Base-by-base conservation (phyloP, 2,113 vertebrate species). In the Plestiodon gilberti region DNA sequence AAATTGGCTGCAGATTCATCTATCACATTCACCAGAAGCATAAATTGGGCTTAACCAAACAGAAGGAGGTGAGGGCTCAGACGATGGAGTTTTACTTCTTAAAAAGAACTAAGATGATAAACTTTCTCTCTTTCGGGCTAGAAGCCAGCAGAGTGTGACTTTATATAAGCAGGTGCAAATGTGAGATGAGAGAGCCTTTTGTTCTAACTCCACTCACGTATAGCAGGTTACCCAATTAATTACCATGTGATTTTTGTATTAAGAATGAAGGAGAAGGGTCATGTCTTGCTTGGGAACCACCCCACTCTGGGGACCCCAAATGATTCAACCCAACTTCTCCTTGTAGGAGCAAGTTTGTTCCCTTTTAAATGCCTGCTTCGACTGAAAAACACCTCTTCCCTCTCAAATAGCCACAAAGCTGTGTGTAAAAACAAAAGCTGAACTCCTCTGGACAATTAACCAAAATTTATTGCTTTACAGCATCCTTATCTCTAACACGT, bases 1-100 rank as follows among this genome's bases (percentile, higher is more conserved):
- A 89, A 87, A 84, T 62, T 22, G 2, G 67, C 10, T 52, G 35
- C 55, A 83, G 85, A 82, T 89, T 79, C 48, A 35, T 73, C 14
- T 64, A 85, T 84, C 81, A 55, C 77, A 83, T 80, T 74, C n/a
- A 30, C 89, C 86, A 70, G 69, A 73, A 40, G 76, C 28, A 74
- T 25, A 92, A 90, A 80, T 80, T 15, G 38, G 84, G 67, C 75
- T 28, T 88, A 81, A 91, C 82, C 38, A 38, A 59, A 43, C 18
- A 61, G 70, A 43, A 74, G 55, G 25, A 30, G 57, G 70, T 28
- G 25, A 30, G 70, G 57, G 82, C 59, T 83, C 61, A 28, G 33
- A 23, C 33, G 64, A 48, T 67, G 28, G 79, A 61, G 18, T 28
- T 67, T 52, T 25, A 10, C 17, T 38, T 59, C 40, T 62, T 30